Evolutionary conservation across 2,797 vertebrate genomes (phyloP).

Genomic region (Thripadectes ignobilis): DNA sequence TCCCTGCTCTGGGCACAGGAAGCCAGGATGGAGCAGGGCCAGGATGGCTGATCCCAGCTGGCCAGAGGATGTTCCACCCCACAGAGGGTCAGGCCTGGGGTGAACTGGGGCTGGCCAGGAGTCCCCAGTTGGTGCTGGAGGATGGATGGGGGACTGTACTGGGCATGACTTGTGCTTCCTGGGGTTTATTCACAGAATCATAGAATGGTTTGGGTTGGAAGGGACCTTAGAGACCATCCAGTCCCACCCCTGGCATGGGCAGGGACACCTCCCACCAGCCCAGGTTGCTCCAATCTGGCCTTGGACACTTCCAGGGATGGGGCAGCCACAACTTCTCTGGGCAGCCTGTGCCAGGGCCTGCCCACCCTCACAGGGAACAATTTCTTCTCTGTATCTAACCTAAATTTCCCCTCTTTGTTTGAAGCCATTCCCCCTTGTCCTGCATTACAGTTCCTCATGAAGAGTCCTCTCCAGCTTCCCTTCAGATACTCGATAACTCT

Average conservation of each 20-base stretch:
- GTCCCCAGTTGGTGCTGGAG: no score
- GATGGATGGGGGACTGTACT: no score
- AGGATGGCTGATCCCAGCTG: background rate
- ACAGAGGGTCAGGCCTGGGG: no score
- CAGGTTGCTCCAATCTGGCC: background rate
- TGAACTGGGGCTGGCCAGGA: no score
- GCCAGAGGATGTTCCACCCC: no score
- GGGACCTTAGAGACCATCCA: background rate
- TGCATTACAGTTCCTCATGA: background rate
- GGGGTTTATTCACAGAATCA: no score
- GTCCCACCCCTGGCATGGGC: background rate
- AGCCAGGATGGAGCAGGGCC: background rate
- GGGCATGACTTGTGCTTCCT: no score
- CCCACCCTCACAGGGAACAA: background rate
- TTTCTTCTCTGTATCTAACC: no score
- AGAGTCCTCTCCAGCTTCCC: background rate
- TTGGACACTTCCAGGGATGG: background rate
- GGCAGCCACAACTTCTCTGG: background rate
- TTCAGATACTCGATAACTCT: background rate
- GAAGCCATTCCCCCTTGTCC: background rate
- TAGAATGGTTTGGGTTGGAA: background rate
- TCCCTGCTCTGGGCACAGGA: no score
- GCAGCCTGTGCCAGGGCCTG: background rate
- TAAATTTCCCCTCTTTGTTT: background rate
- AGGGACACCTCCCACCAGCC: background rate